A percentile compares a stretch with the other conserved stretches of the same genome.
Conservation (phyloP, 2,888 invertebrate species). For the Anodontia alba region DNA sequence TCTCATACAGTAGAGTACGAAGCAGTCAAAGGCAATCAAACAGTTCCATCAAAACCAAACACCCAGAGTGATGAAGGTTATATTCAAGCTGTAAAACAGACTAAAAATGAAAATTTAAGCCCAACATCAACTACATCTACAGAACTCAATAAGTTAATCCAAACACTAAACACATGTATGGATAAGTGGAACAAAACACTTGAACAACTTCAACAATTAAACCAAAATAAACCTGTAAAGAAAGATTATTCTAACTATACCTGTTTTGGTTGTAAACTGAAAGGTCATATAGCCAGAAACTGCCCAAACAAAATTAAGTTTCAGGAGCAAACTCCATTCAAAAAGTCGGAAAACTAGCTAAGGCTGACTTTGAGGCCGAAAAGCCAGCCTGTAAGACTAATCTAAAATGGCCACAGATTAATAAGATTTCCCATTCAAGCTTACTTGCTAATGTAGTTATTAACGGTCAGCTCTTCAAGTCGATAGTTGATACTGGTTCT, state of each 20-base stretch:
- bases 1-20: constrained; percentile 11
- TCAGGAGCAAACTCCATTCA: neutral
- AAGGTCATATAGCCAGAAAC: constrained; percentile 5
- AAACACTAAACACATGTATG: neutral
- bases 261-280: neutral
- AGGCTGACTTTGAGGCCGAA: neutral
- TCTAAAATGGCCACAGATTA: neutral
- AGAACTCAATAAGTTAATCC: constrained; percentile 7
- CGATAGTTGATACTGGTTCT: too few species aligned
- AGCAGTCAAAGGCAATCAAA: constrained; percentile 9
- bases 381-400: neutral
- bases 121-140: neutral
- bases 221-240: neutral
- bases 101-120: neutral
- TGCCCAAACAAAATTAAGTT: neutral
- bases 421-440: neutral
- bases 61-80: neutral
- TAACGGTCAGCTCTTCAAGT: too few species aligned
- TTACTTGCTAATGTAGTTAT: too few species aligned
- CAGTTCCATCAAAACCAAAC: constrained; percentile 1
- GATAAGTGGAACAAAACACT: neutral
- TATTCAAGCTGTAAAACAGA: neutral
- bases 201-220: neutral
- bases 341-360: neutral
- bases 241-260: neutral